Evolutionary conservation across 2,888 invertebrate species (phyloP).

Genomic region (Ochropleura leucogaster): DNA sequence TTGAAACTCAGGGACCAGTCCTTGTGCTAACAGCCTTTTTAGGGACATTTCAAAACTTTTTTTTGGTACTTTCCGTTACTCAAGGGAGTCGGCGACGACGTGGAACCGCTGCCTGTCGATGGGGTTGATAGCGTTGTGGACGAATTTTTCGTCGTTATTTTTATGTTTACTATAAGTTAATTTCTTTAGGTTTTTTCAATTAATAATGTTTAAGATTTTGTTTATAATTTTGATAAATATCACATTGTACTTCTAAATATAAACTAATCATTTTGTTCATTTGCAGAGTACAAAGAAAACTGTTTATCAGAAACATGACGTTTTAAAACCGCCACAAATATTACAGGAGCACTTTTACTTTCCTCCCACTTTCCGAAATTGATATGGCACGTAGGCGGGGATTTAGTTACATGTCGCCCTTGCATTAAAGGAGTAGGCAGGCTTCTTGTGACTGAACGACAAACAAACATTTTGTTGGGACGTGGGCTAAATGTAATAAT

Average conservation of each 20-base stretch:
- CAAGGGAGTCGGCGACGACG: too few species aligned
- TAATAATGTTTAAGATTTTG: too few species aligned
- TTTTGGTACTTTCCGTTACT: too few species aligned
- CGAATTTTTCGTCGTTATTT: too few species aligned
- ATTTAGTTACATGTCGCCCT: constrained; percentile 17
- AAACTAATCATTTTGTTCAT: background rate
- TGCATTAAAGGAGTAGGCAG: constrained; percentile 21
- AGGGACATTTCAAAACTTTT: too few species aligned
- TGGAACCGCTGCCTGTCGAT: too few species aligned
- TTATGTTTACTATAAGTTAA: too few species aligned
- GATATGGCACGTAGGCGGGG: constrained; percentile 32
- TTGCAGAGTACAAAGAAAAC: background rate
- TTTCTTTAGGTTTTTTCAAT: too few species aligned
- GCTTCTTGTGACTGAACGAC: constrained; percentile 1
- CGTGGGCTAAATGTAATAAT: background rate
- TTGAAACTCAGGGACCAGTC: too few species aligned
- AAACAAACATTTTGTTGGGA: background rate
- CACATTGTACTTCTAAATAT: background rate
- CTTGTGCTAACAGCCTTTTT: too few species aligned
- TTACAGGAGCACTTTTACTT: constrained; percentile 3
- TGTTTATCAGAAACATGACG: background rate
- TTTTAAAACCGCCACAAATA: constrained; percentile 7
- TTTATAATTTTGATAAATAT: too few species aligned
- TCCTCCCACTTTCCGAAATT: constrained; percentile 31
- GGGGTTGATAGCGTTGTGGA: too few species aligned